Percentiles rank a stretch among this genome's conserved stretches.
Evolutionary conservation across 1,140 invertebrate genomes (phyloP).

Genomic region (Propsilocerus akamusi): DNA sequence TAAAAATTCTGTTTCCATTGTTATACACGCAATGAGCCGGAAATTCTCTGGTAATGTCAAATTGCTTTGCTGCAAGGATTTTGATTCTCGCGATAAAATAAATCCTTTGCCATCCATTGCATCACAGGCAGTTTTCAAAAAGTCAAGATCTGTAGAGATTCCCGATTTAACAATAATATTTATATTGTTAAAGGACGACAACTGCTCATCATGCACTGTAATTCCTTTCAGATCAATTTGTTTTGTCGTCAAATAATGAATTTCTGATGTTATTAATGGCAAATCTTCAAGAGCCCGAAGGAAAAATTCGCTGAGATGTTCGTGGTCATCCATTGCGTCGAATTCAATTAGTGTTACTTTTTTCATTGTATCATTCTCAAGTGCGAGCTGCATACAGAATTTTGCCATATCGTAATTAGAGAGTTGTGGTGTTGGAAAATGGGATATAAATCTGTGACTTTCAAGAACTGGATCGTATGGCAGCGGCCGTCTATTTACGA

Average conservation of each 20-base stretch:
- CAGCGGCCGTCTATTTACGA: slow-evolving; percentile 46
- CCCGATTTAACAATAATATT: too few relatives aligned
- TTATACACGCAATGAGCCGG: slow-evolving; percentile 16
- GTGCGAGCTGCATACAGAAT: slow-evolving; percentile 38
- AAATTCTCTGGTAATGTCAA: slow-evolving; percentile 12
- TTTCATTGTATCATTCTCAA: slow-evolving; percentile 52
- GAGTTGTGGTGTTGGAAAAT: slow-evolving; percentile 27
- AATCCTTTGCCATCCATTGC: slow-evolving; percentile 27
- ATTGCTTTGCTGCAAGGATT: too few relatives aligned
- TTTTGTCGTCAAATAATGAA: too few relatives aligned
- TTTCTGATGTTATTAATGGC: too few relatives aligned
- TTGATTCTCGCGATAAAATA: slow-evolving; percentile 30
- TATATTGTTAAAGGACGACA: too few relatives aligned
- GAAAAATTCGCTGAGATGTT: too few relatives aligned
- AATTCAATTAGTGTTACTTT: slow-evolving; percentile 50
- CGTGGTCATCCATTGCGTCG: slow-evolving; percentile 26
- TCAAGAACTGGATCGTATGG: slow-evolving; percentile 47
- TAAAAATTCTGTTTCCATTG: slow-evolving; percentile 12
- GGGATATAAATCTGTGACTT: slow-evolving; percentile 56
- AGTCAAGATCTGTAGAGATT: too few relatives aligned
- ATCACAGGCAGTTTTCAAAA: slow-evolving; percentile 21
- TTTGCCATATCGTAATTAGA: slow-evolving; percentile 15
- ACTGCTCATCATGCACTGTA: too few relatives aligned
- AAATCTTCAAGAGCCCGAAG: too few relatives aligned
- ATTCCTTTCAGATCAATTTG: too few relatives aligned